Conservation (phyloP, 2,113 vertebrate genomes). For the Columbina picui region DNA sequence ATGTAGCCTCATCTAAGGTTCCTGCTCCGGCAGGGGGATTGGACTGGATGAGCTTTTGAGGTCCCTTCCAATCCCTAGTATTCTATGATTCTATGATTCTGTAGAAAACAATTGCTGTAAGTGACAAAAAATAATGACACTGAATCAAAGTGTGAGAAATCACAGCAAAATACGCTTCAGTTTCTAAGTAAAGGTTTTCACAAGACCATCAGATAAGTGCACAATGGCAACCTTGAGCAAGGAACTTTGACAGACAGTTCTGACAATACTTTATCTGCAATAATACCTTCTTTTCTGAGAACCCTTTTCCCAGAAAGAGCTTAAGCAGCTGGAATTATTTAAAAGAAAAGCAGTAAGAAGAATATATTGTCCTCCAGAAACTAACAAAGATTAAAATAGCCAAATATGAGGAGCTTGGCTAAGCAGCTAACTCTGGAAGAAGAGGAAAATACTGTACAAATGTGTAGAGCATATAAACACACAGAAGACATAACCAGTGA, state of each 20-base stretch:
- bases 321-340: not conserved
- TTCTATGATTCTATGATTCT: too few relatives aligned
- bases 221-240: not conserved
- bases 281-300: not conserved
- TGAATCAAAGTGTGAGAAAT: not conserved
- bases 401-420: not conserved
- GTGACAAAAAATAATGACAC: not conserved
- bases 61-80: too few relatives aligned
- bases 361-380: not conserved
- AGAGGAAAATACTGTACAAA: not conserved
- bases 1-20: too few relatives aligned
- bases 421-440: not conserved
- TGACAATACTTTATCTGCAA: not conserved
- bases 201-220: not conserved
- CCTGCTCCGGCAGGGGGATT: too few relatives aligned
- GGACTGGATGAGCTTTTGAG: too few relatives aligned
- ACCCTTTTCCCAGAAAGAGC: not conserved
- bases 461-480: not conserved
- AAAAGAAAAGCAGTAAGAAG: not conserved
- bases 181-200: not conserved
- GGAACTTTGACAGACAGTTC: not conserved
- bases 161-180: not conserved
- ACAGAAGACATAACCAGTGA: not conserved
- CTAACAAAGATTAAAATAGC: not conserved
- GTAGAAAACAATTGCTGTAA: too few relatives aligned